Percentiles rank a stretch among this genome's conserved stretches.
phyloP scores from a whole-genome alignment of 2,113 vertebrate species.

The Uropsilus gracilis region DNA sequence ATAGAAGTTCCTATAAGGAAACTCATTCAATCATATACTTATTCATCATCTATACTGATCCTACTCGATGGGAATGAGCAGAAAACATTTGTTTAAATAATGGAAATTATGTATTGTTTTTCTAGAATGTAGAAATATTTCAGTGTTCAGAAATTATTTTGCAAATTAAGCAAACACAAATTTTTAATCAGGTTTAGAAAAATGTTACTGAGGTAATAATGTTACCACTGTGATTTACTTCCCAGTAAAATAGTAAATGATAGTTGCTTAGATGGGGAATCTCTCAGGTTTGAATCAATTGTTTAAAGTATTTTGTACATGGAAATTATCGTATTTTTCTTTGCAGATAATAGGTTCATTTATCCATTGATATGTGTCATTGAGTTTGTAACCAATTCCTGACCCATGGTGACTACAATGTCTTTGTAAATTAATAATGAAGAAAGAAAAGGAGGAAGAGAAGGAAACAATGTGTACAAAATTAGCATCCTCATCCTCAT shows the following conservation, averaged over 20 bases:
- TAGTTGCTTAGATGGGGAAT: neutral
- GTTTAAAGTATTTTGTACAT: neutral
- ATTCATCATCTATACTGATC: neutral
- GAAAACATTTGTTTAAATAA: neutral
- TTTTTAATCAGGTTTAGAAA: neutral
- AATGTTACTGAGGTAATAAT: neutral
- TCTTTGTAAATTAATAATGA: neutral
- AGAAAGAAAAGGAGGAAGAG: neutral
- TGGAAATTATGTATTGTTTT: constrained; percentile 9
- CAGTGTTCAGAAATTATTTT: neutral
- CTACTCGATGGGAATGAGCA: neutral
- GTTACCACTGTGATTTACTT: neutral
- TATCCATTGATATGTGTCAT: neutral
- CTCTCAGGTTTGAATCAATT: neutral
- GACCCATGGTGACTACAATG: neutral
- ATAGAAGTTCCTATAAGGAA: neutral
- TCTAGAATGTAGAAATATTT: neutral
- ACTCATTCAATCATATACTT: neutral
- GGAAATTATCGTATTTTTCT: neutral
- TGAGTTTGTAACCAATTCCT: neutral
- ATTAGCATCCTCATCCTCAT: neutral
- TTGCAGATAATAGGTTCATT: neutral
- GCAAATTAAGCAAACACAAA: neutral
- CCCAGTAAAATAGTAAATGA: neutral
- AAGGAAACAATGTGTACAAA: neutral